These are phyloP conservation scores for Borostomias antarcticus DNA, from an alignment of 2,797 vertebrate genomes.

Conservation along the genomic window DNA sequence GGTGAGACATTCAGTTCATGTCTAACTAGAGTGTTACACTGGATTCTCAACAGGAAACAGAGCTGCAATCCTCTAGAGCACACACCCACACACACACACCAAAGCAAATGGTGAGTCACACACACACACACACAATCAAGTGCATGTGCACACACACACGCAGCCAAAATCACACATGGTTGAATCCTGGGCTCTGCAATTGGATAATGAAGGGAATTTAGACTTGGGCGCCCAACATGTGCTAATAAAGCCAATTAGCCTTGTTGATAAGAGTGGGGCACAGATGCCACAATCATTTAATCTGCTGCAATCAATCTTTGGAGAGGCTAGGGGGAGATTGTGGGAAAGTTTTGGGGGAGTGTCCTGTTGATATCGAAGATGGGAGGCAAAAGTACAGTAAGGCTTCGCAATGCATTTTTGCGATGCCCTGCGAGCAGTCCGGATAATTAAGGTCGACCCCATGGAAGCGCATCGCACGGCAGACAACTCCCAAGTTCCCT, in stretches of 20 bases:
- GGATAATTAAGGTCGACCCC: too few species aligned
- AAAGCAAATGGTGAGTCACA: conserved; percentile 57
- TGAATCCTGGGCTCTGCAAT: conserved; percentile 43
- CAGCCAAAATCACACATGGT: conserved; percentile 33
- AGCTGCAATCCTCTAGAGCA: conserved; percentile 42
- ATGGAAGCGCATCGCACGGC: too few species aligned
- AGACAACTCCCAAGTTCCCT: too few species aligned
- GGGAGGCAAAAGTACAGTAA: too few species aligned
- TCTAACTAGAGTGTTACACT: conserved; percentile 55
- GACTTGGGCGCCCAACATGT: conserved; percentile 50
- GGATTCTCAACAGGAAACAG: conserved; percentile 39
- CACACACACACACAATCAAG: background rate
- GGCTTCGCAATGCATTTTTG: background rate
- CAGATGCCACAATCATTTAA: conserved; percentile 52
- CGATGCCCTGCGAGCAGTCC: conserved; percentile 2
- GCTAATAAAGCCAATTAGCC: conserved; percentile 56
- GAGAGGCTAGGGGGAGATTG: background rate
- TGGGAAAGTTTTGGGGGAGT: background rate
- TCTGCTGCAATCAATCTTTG: conserved; percentile 37
- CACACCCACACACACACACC: conserved; percentile 39
- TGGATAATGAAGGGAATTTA: conserved; percentile 29
- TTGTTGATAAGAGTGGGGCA: conserved; percentile 44
- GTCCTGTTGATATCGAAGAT: background rate
- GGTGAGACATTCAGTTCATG: conserved; percentile 45
- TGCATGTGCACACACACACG: too few species aligned